Evolutionary conservation across 2,113 vertebrate species (phyloP).

Genomic region (Pimephales promelas): DNA sequence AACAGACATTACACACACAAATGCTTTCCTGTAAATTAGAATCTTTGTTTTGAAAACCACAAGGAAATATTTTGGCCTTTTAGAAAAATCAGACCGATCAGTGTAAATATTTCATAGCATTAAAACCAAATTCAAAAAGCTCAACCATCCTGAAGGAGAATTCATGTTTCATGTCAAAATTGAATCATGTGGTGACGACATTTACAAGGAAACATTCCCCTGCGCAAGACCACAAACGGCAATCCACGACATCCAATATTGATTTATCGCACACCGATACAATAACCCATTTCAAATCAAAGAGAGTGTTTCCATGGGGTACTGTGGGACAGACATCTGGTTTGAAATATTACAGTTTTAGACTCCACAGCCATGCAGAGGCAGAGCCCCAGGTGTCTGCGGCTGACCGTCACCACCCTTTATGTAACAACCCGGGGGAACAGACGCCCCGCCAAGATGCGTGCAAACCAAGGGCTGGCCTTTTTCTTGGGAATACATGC

Average conservation of each 20-base stretch:
- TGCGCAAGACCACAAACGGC: background rate
- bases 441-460: constrained; percentile 54
- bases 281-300: constrained; percentile 5
- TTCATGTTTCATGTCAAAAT: background rate
- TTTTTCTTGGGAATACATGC: constrained; percentile 69
- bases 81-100: background rate
- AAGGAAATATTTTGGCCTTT: constrained; percentile 5
- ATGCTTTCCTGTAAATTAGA: background rate
- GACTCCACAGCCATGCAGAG: constrained; percentile 15
- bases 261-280: background rate
- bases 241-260: background rate
- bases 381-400: background rate
- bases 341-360: constrained; percentile 41
- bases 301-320: background rate
- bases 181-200: background rate
- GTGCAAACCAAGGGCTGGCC: constrained; percentile 70
- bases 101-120: background rate
- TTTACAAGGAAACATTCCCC: constrained; percentile 1
- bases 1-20: background rate
- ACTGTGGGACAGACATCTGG: background rate
- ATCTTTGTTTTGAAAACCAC: background rate
- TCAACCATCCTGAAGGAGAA: background rate
- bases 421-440: constrained; percentile 65
- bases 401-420: constrained; percentile 57
- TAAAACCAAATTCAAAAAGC: background rate